Base-by-base conservation (phyloP, 2,113 vertebrate genomes). In the Neomonachus schauinslandi region DNA sequence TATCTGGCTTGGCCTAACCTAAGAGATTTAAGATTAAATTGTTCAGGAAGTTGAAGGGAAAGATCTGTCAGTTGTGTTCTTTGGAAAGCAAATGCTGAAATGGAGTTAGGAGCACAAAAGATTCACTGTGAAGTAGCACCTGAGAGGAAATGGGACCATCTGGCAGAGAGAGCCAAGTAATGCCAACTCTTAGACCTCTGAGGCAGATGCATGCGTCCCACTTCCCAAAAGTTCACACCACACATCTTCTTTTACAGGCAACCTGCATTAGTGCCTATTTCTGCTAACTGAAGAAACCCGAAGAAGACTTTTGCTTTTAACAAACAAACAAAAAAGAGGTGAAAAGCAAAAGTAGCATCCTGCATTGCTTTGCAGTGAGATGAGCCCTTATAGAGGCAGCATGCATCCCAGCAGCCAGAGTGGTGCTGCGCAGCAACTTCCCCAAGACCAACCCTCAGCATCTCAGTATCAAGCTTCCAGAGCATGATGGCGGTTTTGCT, bases 51-150 rank as follows among this genome's bases (percentile, higher is more conserved):
- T 42, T 42, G 26, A 84, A 57, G 24, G 61, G 11, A 53, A 71
- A 14, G 0, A 0, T 33, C 5, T 55, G 4, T 4, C 11, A 3
- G 7, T 61, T 51, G 24, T 22, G 19, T 21, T 19, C 39, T 81
- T 28, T 80, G 46, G 72, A 65, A 74, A 65, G 16, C 7, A 51
- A 33, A 69, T 67, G 6, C 16, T 16, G 18, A 71, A 59, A 80
- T 42, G 16, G 14, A 84, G 14, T 71, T n/a, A 63, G 3, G 55
- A 57, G 11, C 15, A 2, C 4, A n/a, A 71, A 46, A 4, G 19
- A 65, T 26, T 49, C 76, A 33, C 49, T 28, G 7, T 28, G 7
- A 9, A 72, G 8, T 19, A 31, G 4, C 10, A 63, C 33, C 59
- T 59, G 55, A 33, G 49, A 26, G 36, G n/a, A 11, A 46, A 31